Evolutionary conservation across 2,888 invertebrate species (phyloP).

Genomic region (Lydus trimaculatus): DNA sequence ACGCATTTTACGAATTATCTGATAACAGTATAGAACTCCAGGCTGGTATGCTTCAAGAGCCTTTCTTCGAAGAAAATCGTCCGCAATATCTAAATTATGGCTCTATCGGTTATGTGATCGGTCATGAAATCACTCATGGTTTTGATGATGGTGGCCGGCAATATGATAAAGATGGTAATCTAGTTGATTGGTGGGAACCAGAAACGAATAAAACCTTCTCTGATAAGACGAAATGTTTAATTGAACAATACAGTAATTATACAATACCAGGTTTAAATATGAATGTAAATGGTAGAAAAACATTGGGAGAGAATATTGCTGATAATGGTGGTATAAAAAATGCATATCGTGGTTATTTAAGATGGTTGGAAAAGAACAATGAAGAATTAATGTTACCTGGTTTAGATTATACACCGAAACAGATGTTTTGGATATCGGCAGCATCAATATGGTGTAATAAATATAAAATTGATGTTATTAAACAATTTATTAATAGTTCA

Average conservation of each 20-base stretch:
- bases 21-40: slow-evolving; percentile 63
- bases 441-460: slow-evolving; percentile 85
- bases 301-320: slow-evolving; percentile 68
- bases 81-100: slow-evolving; percentile 93
- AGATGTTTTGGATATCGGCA: slow-evolving; percentile 82
- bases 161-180: slow-evolving; percentile 90
- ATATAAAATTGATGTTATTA: slow-evolving; percentile 71
- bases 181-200: slow-evolving; percentile 92
- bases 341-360: slow-evolving; percentile 79
- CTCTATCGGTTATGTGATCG: slow-evolving; percentile 90
- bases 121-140: slow-evolving; percentile 92
- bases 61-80: slow-evolving; percentile 82
- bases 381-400: slow-evolving; percentile 74
- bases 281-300: slow-evolving; percentile 61
- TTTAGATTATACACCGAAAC: slow-evolving; percentile 68
- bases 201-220: slow-evolving; percentile 83
- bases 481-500: slow-evolving; percentile 75
- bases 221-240: slow-evolving; percentile 81
- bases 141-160: slow-evolving; percentile 91
- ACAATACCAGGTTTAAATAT: slow-evolving; percentile 74
- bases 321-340: slow-evolving; percentile 90
- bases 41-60: slow-evolving; percentile 85
- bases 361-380: slow-evolving; percentile 71
- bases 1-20: neutral
- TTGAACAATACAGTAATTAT: slow-evolving; percentile 87